A percentile compares a stretch with the other conserved stretches of the same genome.
phyloP scores from a whole-genome alignment of 2,113 vertebrate genomes.

The Lethenteron reissneri region DNA sequence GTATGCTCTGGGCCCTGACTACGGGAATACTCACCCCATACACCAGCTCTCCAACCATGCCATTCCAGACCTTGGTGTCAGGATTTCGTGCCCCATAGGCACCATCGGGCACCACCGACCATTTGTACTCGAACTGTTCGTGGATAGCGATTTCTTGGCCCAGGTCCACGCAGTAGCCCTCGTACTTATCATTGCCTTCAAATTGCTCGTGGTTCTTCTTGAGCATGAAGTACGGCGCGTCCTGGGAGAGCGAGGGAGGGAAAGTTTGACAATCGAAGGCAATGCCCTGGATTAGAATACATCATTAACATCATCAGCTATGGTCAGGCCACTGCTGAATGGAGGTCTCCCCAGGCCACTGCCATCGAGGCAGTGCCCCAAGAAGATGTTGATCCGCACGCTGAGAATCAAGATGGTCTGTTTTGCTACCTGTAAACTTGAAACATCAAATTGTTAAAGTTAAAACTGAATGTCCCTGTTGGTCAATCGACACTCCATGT shows the following conservation, averaged over 20 bases:
- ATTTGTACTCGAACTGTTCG: conserved; percentile 97
- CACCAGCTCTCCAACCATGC: conserved; percentile 97
- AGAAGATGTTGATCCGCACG: no score
- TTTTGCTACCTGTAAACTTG: no score
- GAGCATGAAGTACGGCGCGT: conserved; percentile 96
- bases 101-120: conserved; percentile 88
- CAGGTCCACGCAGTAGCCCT: conserved; percentile 97
- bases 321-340: no score
- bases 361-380: no score
- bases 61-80: conserved; percentile 98
- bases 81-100: conserved; percentile 95
- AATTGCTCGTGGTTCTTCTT: conserved; percentile 97
- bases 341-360: no score
- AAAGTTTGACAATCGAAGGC: not conserved
- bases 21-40: conserved; percentile 55
- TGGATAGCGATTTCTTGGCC: conserved; percentile 96
- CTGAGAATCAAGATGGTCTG: no score
- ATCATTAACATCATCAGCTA: no score
- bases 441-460: no score
- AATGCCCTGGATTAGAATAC: no score
- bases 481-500: no score
- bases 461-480: no score
- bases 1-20: no score
- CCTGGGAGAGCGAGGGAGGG: conserved; percentile 23
- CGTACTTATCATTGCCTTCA: conserved; percentile 89